Conservation (phyloP, 2,113 vertebrate species). For the Chloropsis cyanopogon region DNA sequence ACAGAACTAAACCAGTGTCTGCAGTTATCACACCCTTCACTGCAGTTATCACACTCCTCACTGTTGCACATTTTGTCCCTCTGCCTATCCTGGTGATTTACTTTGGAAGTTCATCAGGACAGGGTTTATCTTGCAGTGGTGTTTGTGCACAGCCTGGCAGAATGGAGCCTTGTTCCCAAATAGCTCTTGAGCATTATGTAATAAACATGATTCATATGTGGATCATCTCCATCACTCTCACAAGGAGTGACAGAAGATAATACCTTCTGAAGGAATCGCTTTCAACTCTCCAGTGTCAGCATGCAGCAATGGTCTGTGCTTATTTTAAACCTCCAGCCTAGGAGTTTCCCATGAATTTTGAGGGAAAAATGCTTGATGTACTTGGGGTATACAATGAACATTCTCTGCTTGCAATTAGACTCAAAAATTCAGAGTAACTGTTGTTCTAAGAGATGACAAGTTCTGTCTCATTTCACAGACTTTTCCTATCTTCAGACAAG, state of each 20-base stretch:
- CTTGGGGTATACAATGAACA: background rate
- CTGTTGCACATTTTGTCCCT: background rate
- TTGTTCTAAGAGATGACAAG: background rate
- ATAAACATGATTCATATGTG: conserved; percentile 1
- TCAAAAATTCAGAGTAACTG: background rate
- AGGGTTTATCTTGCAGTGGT: background rate
- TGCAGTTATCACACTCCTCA: background rate
- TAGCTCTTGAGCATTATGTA: background rate
- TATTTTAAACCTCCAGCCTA: background rate
- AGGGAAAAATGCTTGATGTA: background rate
- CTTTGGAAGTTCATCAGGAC: background rate
- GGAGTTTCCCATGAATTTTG: background rate
- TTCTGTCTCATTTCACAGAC: background rate
- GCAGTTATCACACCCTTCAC: background rate
- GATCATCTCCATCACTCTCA: background rate
- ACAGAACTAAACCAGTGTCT: background rate
- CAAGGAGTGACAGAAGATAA: background rate
- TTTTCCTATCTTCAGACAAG: background rate
- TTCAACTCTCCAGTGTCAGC: background rate
- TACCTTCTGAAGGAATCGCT: background rate
- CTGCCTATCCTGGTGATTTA: background rate
- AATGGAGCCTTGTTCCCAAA: background rate
- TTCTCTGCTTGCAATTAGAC: background rate
- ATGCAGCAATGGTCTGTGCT: background rate
- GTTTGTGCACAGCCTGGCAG: background rate